Evolutionary conservation across 2,888 invertebrate genomes (phyloP).

Genomic region (Arrhopalites spinosus): DNA sequence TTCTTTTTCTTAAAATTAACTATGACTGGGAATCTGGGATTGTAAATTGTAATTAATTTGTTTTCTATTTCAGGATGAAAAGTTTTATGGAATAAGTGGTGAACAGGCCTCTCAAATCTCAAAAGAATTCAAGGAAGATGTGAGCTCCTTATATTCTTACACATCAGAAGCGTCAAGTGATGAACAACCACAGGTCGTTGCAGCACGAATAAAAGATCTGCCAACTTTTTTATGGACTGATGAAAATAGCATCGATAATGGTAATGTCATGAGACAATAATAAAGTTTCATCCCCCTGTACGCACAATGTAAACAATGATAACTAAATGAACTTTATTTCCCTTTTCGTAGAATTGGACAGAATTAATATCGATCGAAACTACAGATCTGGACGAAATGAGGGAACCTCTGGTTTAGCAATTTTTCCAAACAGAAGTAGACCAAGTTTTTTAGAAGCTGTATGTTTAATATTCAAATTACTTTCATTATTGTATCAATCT

Average conservation of each 20-base stretch:
- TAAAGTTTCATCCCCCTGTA: neutral
- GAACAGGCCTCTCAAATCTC: conserved; percentile 47
- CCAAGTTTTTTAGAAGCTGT: conserved; percentile 30
- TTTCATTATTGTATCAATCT: neutral
- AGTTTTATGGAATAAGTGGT: conserved; percentile 49
- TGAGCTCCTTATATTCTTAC: conserved; percentile 51
- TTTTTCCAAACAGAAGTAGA: conserved; percentile 8
- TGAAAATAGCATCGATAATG: conserved; percentile 47
- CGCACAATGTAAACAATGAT: neutral
- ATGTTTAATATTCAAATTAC: neutral
- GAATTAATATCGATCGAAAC: conserved; percentile 37
- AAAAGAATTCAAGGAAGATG: conserved; percentile 51
- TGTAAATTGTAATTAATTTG: neutral
- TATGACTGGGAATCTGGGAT: neutral
- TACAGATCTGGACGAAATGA: conserved; percentile 29
- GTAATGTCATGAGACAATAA: conserved; percentile 27
- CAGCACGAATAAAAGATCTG: conserved; percentile 46
- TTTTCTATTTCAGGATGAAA: conserved; percentile 37
- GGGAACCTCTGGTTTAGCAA: neutral
- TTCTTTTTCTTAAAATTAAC: neutral
- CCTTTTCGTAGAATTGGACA: conserved; percentile 39
- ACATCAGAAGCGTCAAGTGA: conserved; percentile 52
- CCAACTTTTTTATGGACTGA: conserved; percentile 53
- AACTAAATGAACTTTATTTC: too few relatives aligned
- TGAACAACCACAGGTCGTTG: conserved; percentile 43